Evolutionary conservation across 2,113 vertebrate genomes (phyloP), one percentile per base, ranked within the genome.

Genomic region (Heteronetta atricapilla): DNA sequence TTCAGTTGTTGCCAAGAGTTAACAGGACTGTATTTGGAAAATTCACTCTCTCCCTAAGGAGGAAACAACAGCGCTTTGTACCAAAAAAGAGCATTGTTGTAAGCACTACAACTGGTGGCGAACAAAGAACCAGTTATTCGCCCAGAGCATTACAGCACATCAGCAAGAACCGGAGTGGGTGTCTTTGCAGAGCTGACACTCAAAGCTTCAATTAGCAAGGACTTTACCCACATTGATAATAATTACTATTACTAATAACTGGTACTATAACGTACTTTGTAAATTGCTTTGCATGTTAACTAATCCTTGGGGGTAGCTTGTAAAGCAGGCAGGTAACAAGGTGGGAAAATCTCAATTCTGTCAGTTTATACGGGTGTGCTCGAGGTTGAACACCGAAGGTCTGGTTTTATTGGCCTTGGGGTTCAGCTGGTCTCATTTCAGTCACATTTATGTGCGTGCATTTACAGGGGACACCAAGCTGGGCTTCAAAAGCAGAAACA

Each of bases 111-210:
- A 67, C n/a, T 83, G 76, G 62, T 82, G 58, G 79, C 68, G 88
- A 82, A 91, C 87, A 94, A 95, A 94, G 82, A 46, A 74, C 72
- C 93, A 68, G 76, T 94, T 93, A 88, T 75, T 94, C 67, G 87
- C 92, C 76, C 52, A 62, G 48, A 89, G 85, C 85, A 56, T 79
- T 88, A 26, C 56, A 63, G 87, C 63, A 70, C 70, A 42, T 88
- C 82, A 81, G 63, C 86, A 77, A 68, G 82, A 95, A 90, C 59
- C 38, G 74, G 85, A 90, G 94, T 88, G 79, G 73, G 86, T 90
- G 90, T 86, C 63, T 92, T 84, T 73, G 91, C 79, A 87, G 81
- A 86, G 56, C 82, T 26, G 21, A 81, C 80, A 67, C 48, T 86
- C 64, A 88, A 91, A 93, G 60, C 88, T 80, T 90, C 68, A 83